These are phyloP conservation scores for Tetraodon nigroviridis DNA, from an alignment of 2,113 vertebrate genomes.

Conservation along the genomic window DNA sequence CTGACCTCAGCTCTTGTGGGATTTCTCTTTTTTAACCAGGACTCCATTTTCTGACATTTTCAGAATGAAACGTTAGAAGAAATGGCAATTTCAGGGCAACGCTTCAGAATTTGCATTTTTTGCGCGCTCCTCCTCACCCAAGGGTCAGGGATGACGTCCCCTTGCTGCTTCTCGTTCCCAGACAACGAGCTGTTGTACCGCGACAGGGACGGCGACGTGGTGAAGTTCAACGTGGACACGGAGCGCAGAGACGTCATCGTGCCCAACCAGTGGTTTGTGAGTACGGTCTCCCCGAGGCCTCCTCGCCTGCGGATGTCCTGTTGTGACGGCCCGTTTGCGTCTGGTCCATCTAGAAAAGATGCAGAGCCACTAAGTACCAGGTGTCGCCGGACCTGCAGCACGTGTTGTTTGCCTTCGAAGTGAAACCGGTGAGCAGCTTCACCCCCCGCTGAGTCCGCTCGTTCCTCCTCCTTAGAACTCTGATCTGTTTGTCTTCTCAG, in stretches of 20 bases:
- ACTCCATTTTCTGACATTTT: conserved; percentile 45
- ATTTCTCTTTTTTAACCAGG: conserved; percentile 18
- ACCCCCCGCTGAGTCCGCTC: background rate
- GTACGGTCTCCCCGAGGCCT: conserved; percentile 51
- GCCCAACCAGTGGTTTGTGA: conserved; percentile 91
- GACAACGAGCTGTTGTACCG: conserved; percentile 88
- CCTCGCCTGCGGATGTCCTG: background rate
- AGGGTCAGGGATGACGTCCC: background rate
- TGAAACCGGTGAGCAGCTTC: conserved; percentile 79
- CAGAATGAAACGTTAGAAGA: background rate
- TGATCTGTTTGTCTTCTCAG: conserved; percentile 70
- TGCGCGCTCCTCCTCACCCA: background rate
- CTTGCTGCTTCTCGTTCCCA: conserved; percentile 65
- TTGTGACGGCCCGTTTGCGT: conserved; percentile 6
- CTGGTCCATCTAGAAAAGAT: conserved; percentile 75
- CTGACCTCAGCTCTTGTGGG: conserved; percentile 47
- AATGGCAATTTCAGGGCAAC: too few species aligned
- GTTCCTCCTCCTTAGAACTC: background rate
- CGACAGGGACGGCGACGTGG: conserved; percentile 80
- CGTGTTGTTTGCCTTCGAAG: conserved; percentile 85
- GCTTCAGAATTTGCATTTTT: conserved; percentile 5
- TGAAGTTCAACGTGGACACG: conserved; percentile 80
- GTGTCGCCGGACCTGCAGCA: conserved; percentile 90
- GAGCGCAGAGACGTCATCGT: conserved; percentile 77
- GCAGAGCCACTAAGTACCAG: conserved; percentile 84